phyloP scores from a whole-genome alignment of 2,888 invertebrate species.

The Timema cristinae region DNA sequence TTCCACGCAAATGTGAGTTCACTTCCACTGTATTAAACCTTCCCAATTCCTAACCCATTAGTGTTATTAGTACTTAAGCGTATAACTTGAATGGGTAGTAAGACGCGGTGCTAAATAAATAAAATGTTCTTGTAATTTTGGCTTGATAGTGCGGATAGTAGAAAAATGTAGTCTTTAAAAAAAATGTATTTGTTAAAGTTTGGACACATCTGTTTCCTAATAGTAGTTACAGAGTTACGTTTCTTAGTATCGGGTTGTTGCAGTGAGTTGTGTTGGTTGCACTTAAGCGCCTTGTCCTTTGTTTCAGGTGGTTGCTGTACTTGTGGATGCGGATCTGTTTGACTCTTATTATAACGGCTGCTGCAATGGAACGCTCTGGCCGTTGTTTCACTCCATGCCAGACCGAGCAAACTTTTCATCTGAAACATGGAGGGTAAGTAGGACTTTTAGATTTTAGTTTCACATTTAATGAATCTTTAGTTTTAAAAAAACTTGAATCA shows the following conservation, averaged over 20 bases:
- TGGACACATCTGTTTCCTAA: too few species aligned
- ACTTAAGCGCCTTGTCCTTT: conserved; percentile 20
- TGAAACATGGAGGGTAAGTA: conserved; percentile 63
- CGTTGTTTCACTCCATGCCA: conserved; percentile 89
- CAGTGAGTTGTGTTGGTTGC: neutral
- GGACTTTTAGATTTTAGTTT: too few species aligned
- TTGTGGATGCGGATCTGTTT: conserved; percentile 69
- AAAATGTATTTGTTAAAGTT: neutral
- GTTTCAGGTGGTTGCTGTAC: conserved; percentile 73
- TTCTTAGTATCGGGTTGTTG: neutral
- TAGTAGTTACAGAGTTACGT: too few species aligned
- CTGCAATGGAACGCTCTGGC: conserved; percentile 91
- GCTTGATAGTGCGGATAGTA: neutral
- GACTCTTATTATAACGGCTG: conserved; percentile 90
- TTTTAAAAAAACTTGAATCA: too few species aligned
- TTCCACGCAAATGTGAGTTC: too few species aligned
- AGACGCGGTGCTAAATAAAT: too few species aligned
- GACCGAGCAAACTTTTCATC: conserved; percentile 78
- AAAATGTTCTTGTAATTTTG: neutral
- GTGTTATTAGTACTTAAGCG: too few species aligned
- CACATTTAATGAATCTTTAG: too few species aligned
- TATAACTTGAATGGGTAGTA: too few species aligned
- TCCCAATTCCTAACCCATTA: too few species aligned
- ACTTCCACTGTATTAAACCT: too few species aligned
- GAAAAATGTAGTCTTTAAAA: neutral